phyloP scores from a whole-genome alignment of 2,888 invertebrate genomes.

The Diloba caeruleocephala region DNA sequence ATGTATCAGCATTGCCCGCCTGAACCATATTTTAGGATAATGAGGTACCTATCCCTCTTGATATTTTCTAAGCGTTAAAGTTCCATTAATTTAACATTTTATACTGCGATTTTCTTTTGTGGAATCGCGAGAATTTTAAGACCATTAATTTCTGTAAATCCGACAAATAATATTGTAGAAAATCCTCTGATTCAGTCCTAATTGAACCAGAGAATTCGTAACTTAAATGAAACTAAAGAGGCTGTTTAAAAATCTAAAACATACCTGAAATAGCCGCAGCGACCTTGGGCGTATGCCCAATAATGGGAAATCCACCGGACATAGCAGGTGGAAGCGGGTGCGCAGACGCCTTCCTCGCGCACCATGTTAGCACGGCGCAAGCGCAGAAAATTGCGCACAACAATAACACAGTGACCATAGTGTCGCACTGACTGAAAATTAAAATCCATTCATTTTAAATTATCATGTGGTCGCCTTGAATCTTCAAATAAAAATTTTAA shows the following conservation, averaged over 20 bases:
- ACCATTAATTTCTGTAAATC: too few species aligned
- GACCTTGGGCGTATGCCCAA: slow-evolving; percentile 27
- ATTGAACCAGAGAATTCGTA: too few species aligned
- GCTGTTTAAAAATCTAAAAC: slow-evolving; percentile 1
- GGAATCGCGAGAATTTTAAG: too few species aligned
- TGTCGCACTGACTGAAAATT: slow-evolving; percentile 5
- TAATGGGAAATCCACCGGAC: slow-evolving; percentile 26
- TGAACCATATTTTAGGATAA: too few species aligned
- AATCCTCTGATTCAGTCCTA: too few species aligned
- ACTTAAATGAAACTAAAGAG: too few species aligned
- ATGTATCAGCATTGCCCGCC: too few species aligned
- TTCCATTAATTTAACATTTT: too few species aligned
- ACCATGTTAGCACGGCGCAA: slow-evolving; percentile 7
- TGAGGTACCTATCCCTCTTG: too few species aligned
- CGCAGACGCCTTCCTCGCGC: background rate
- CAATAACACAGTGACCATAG: slow-evolving; percentile 26
- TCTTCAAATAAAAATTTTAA: background rate
- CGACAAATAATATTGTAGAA: too few species aligned
- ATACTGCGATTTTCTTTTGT: too few species aligned
- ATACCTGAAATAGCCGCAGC: slow-evolving; percentile 32
- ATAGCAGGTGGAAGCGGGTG: slow-evolving; percentile 24
- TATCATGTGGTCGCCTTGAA: background rate
- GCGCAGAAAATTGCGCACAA: slow-evolving; percentile 21
- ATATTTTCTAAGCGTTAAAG: too few species aligned
- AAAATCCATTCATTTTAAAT: background rate